Evolutionary conservation across 2,888 invertebrate genomes (phyloP), one percentile per base, ranked within the genome.

Genomic region (Phyto melanocephala): DNA sequence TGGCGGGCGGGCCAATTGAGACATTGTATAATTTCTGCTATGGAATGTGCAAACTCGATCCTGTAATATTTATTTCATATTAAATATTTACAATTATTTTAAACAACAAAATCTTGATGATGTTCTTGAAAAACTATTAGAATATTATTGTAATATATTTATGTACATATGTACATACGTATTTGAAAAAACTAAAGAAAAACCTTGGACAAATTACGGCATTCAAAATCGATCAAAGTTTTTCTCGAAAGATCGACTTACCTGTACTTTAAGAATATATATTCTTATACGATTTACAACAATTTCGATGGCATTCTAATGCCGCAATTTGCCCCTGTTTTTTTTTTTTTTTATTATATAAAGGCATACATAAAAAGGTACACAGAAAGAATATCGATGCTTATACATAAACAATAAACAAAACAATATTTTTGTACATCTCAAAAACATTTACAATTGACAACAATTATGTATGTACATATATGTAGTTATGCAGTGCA

Each of bases 41-140:
- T 89, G 84, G 86, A 90, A 89, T 63, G 86, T 87, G 71, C 90
- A 90, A 83, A 89, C 86, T 65, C 89, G 90, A 85, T 90, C 88
- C 90, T 90, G 89, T 68, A 89, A 89, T 82, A 84, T 86, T 80
- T 72, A 65, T 76, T 58, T 60, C 2, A n/a, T 65, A 54, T 74
- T 47, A 40, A 28, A 28, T n/a, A 50, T 22, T 7, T 6, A 7
- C 2, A 50, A 35, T 17, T 65, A 45, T 1, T 54, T 52, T 11
- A n/a, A 40, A 20, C 28, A 40, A 40, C 13, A n/a, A 22, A 37
- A 5, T 20, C 3, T 17, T 35, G 1, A 54, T 33, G 54, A n/a
- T 8, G 13, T 24, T 3, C 40, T 42, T 62, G 8, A n/a, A n/a
- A n/a, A n/a, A n/a, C n/a, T n/a, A n/a, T n/a, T n/a, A n/a, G n/a